These are phyloP conservation scores for Steinernema feltiae DNA, from an alignment of 1,140 invertebrate species.

Conservation along the genomic window DNA sequence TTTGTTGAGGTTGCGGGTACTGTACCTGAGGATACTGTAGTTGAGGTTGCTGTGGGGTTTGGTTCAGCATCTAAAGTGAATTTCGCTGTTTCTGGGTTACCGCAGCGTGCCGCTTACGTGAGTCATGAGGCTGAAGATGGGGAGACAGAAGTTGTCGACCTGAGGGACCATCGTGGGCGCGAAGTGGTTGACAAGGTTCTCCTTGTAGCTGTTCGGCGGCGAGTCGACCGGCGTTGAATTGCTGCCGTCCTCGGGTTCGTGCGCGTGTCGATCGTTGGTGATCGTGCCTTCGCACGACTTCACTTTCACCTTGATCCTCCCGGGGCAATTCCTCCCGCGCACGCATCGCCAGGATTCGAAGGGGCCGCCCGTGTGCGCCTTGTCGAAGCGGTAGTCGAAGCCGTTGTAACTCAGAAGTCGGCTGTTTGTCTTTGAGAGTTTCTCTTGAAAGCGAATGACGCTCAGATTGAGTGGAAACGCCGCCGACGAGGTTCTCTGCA, in stretches of 20 bases:
- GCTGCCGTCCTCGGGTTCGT: not conserved
- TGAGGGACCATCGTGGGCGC: not conserved
- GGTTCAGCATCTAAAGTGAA: not conserved
- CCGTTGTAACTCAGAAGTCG: not conserved
- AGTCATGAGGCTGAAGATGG: not conserved
- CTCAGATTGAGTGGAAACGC: not conserved
- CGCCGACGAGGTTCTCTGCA: not conserved
- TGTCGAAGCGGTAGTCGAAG: conserved; percentile 12
- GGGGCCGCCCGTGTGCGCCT: not conserved
- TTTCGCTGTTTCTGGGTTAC: no score
- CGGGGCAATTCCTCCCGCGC: not conserved
- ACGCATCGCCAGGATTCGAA: conserved; percentile 6
- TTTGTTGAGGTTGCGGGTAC: not conserved
- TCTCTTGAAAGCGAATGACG: not conserved
- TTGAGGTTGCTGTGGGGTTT: not conserved
- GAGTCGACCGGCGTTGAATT: not conserved
- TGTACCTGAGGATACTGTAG: not conserved
- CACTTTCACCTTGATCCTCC: not conserved
- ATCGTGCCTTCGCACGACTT: not conserved
- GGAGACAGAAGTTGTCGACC: not conserved
- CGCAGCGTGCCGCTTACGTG: no score
- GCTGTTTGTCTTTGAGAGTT: not conserved
- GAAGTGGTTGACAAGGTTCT: not conserved
- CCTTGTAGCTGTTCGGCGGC: not conserved
- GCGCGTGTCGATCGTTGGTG: not conserved